phyloP scores from a whole-genome alignment of 2,888 invertebrate genomes.

The Parascotia fuliginaria region DNA sequence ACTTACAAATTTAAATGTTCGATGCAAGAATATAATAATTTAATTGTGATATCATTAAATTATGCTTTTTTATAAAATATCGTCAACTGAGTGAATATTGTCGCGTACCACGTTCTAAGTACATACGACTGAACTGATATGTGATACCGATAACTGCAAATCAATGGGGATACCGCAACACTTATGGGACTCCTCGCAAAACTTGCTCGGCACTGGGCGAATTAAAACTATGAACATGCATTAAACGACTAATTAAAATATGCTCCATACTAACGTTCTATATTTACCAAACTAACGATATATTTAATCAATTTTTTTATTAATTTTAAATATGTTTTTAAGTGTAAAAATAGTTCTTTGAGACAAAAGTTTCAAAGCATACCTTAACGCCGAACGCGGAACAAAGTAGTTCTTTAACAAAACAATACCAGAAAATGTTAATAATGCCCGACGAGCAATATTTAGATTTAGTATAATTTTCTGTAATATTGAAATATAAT shows the following conservation, averaged over 20 bases:
- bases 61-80: slow-evolving; percentile 39
- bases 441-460: slow-evolving; percentile 70
- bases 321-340: slow-evolving; percentile 69
- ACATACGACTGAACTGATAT: slow-evolving; percentile 57
- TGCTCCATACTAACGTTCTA: slow-evolving; percentile 76
- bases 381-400: slow-evolving; percentile 53
- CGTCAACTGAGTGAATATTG: slow-evolving; percentile 15
- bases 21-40: slow-evolving; percentile 36
- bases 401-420: slow-evolving; percentile 38
- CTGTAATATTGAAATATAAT: slow-evolving; percentile 54
- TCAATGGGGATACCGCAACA: slow-evolving; percentile 56
- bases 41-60: slow-evolving; percentile 42
- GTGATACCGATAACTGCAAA: slow-evolving; percentile 62
- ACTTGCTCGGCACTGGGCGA: slow-evolving; percentile 61
- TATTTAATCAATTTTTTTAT: slow-evolving; percentile 61
- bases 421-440: slow-evolving; percentile 60
- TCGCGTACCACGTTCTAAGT: slow-evolving; percentile 31
- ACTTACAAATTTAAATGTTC: slow-evolving; percentile 34
- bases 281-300: slow-evolving; percentile 81
- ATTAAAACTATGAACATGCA: slow-evolving; percentile 81
- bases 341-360: slow-evolving; percentile 81
- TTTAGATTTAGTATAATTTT: slow-evolving; percentile 37
- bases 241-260: slow-evolving; percentile 82
- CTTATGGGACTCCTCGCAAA: slow-evolving; percentile 55
- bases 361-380: slow-evolving; percentile 71